Percentiles rank a stretch among this genome's conserved stretches.
Conservation (phyloP, 1,140 invertebrate genomes). For the Alviniconcha marisindica region DNA sequence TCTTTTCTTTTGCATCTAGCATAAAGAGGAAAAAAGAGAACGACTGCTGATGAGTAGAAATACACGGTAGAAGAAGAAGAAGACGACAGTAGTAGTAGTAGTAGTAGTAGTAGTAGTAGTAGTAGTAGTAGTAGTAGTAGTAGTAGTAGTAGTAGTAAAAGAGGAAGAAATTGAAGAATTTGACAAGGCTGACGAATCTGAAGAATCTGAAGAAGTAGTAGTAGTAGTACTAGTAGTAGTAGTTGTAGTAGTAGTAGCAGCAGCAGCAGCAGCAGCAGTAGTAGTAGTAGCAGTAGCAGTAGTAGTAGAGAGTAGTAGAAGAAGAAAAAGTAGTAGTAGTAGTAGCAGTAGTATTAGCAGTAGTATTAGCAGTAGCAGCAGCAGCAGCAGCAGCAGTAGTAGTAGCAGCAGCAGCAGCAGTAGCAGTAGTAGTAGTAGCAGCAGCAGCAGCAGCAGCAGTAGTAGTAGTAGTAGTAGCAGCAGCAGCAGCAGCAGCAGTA, state of each 20-base stretch:
- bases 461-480: conserved; percentile 21
- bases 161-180: background rate
- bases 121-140: background rate
- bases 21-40: background rate
- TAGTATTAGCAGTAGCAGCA: too few species aligned
- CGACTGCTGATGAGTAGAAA: too few species aligned
- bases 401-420: conserved; percentile 25
- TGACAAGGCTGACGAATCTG: background rate
- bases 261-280: background rate
- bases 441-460: conserved; percentile 22
- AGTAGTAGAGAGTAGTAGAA: background rate
- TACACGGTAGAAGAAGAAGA: background rate
- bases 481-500: conserved; percentile 24
- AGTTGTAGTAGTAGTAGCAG: background rate
- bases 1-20: too few species aligned
- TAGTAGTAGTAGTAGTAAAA: too few species aligned
- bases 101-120: background rate
- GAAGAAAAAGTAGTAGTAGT: conserved; percentile 4
- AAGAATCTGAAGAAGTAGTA: background rate
- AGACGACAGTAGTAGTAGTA: background rate
- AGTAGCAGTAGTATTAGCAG: too few species aligned
- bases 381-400: conserved; percentile 25
- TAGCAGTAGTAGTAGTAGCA: conserved; percentile 31
- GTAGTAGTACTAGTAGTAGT: background rate
- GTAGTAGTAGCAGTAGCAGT: background rate